A percentile compares a stretch with the other conserved stretches of the same genome.
phyloP scores from a whole-genome alignment of 2,113 vertebrate species.

The Pseudopodoces humilis region DNA sequence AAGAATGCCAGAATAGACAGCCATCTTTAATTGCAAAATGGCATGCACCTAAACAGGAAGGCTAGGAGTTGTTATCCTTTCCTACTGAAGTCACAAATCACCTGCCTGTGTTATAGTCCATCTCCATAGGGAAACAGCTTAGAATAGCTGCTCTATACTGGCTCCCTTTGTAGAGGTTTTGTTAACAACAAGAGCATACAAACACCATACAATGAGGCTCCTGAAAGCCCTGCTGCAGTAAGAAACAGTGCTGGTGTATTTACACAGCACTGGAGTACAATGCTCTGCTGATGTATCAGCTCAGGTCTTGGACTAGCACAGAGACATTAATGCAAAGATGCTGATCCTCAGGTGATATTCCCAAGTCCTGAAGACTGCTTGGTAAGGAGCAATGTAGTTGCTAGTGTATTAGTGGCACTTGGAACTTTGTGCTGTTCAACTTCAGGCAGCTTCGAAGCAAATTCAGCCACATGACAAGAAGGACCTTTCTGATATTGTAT shows the following conservation, averaged over 20 bases:
- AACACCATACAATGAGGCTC: neutral
- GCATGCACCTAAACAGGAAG: neutral
- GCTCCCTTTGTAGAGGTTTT: neutral
- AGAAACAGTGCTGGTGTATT: neutral
- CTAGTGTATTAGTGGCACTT: neutral
- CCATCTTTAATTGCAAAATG: neutral
- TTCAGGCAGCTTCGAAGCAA: neutral
- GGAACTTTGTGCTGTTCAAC: neutral
- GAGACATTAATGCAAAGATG: neutral
- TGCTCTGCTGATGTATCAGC: neutral
- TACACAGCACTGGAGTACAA: neutral
- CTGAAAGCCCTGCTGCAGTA: neutral
- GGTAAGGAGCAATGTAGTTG: neutral
- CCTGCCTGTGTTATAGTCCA: neutral
- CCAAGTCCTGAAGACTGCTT: neutral
- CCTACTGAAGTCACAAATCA: constrained; percentile 11
- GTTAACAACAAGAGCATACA: neutral
- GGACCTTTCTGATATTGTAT: neutral
- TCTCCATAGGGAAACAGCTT: neutral
- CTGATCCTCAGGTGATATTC: neutral
- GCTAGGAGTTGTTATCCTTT: neutral
- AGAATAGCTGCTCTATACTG: neutral
- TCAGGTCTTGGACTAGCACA: neutral
- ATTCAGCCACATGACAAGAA: neutral
- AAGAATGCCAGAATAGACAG: neutral